Evolutionary conservation across 2,797 vertebrate species (phyloP).

Genomic region (Acanthurus tractus): DNA sequence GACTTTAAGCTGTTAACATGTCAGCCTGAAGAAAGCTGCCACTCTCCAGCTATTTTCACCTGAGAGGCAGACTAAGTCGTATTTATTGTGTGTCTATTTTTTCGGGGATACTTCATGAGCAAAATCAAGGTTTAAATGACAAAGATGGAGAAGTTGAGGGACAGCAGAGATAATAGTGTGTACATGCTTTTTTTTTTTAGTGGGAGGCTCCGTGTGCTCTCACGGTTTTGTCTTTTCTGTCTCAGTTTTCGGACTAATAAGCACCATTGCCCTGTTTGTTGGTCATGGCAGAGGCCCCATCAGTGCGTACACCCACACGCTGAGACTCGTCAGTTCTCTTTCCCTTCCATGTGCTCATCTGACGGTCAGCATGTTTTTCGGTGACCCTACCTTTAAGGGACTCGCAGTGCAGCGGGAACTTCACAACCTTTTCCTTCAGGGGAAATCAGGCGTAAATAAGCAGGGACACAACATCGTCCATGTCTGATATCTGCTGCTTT

Average conservation of each 20-base stretch:
- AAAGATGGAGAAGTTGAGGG: background rate
- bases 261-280: slow-evolving; percentile 60
- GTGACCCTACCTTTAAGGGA: slow-evolving; percentile 31
- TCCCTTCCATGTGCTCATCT: slow-evolving; percentile 36
- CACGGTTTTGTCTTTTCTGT: slow-evolving; percentile 50
- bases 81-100: slow-evolving; percentile 17
- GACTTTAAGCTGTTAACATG: slow-evolving; percentile 39
- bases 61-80: slow-evolving; percentile 23
- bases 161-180: background rate
- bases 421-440: background rate
- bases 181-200: slow-evolving; percentile 28
- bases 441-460: slow-evolving; percentile 25
- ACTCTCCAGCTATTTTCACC: slow-evolving; percentile 37
- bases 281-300: slow-evolving; percentile 51
- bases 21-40: slow-evolving; percentile 39
- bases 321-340: slow-evolving; percentile 40
- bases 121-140: slow-evolving; percentile 23
- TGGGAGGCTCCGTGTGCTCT: slow-evolving; percentile 23
- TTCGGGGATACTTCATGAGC: background rate
- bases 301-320: slow-evolving; percentile 53
- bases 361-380: slow-evolving; percentile 21
- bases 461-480: background rate
- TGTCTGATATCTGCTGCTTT: background rate
- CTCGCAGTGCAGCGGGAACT: slow-evolving; percentile 5
- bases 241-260: slow-evolving; percentile 51